Conservation (phyloP, 2,888 invertebrate species). For the Cephus pulcher region DNA sequence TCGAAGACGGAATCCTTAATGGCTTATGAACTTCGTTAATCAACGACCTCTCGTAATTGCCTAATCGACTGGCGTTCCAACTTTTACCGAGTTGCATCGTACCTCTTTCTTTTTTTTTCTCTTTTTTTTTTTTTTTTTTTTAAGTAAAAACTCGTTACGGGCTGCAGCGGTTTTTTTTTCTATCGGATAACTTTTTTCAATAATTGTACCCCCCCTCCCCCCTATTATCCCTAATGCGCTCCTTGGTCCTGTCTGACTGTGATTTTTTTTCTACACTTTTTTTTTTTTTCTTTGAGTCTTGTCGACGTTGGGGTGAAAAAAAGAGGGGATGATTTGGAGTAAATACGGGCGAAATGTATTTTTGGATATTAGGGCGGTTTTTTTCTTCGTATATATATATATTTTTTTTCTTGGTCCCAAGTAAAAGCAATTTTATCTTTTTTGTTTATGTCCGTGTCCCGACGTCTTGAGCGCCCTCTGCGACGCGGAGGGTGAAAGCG, state of each 20-base stretch:
- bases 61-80: constrained; percentile 29
- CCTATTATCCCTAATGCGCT: neutral
- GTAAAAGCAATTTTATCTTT: constrained; percentile 21
- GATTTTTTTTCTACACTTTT: neutral
- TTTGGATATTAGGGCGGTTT: neutral
- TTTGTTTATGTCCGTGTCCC: neutral
- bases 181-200: constrained; percentile 19
- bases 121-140: neutral
- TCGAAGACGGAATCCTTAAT: constrained; percentile 23
- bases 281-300: neutral
- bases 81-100: constrained; percentile 13
- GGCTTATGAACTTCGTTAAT: constrained; percentile 31
- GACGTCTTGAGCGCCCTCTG: neutral
- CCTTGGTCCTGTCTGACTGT: neutral
- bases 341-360: constrained; percentile 7
- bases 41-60: constrained; percentile 28
- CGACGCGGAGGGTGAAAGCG: neutral
- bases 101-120: neutral
- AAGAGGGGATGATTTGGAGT: constrained; percentile 21
- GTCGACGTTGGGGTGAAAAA: neutral
- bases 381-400: neutral
- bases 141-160: constrained; percentile 24
- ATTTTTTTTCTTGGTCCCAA: neutral
- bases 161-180: constrained; percentile 14
- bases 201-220: constrained; percentile 11